phyloP scores from a whole-genome alignment of 2,797 vertebrate species.

The Aselliscus stoliczkanus region DNA sequence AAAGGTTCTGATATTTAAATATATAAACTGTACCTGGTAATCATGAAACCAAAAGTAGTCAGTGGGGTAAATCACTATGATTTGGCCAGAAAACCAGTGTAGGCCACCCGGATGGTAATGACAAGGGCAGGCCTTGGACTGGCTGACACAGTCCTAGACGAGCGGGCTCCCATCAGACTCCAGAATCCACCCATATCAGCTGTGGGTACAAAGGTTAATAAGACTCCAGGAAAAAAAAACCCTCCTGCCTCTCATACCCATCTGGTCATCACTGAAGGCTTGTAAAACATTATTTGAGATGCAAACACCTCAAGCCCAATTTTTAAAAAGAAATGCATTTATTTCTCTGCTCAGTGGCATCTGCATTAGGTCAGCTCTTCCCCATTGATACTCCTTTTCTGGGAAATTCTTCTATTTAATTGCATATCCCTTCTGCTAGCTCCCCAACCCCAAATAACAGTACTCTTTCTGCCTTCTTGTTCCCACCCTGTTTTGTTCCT shows the following conservation, averaged over 20 bases:
- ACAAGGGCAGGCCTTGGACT: not conserved
- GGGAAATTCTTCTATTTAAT: not conserved
- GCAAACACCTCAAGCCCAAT: not conserved
- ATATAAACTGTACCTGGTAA: not conserved
- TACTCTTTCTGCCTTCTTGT: not conserved
- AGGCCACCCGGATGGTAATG: not conserved
- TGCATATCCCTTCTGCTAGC: not conserved
- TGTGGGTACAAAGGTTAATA: not conserved
- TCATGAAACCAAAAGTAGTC: not conserved
- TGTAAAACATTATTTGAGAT: not conserved
- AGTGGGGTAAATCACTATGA: not conserved
- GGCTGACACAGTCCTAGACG: too few relatives aligned
- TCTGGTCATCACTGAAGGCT: not conserved
- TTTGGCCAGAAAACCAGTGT: not conserved
- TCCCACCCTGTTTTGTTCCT: not conserved
- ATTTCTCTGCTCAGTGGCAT: not conserved
- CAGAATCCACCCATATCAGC: not conserved
- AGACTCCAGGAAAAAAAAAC: not conserved
- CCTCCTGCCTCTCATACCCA: not conserved
- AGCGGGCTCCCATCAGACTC: not conserved
- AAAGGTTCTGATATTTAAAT: not conserved
- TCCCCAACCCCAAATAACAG: fast-evolving
- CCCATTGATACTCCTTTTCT: not conserved
- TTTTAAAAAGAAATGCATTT: not conserved
- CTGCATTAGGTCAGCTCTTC: not conserved